Conservation (phyloP, 2,797 vertebrate species). For the Mormyrus hasselquistii region DNA sequence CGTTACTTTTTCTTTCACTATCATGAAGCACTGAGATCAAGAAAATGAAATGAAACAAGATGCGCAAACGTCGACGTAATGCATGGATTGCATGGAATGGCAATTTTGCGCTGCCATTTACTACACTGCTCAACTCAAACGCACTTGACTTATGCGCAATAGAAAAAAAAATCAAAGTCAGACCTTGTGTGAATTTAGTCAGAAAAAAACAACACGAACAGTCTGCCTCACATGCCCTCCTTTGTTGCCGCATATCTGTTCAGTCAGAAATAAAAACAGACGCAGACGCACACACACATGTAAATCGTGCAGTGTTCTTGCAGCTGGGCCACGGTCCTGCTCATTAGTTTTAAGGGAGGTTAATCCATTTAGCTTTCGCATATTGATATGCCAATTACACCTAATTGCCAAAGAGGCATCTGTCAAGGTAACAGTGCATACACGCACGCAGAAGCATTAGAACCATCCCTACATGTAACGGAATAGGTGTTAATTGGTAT, state of each 20-base stretch:
- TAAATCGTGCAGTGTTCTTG: constrained; percentile 85
- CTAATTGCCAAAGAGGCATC: constrained; percentile 85
- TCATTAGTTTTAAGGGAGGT: constrained; percentile 98
- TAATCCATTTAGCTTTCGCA: constrained; percentile 98
- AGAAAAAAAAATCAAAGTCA: neutral
- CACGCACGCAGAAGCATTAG: constrained; percentile 83
- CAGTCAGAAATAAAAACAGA: constrained; percentile 70
- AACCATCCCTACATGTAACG: constrained; percentile 85
- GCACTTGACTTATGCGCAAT: neutral
- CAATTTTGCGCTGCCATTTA: neutral
- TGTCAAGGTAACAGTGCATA: constrained; percentile 86
- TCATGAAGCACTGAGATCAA: neutral
- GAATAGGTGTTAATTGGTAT: constrained; percentile 92
- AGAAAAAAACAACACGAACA: constrained; percentile 48
- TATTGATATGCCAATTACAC: constrained; percentile 90
- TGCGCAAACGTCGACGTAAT: neutral
- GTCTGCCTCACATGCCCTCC: neutral
- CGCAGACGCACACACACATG: constrained; percentile 79
- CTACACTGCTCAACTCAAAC: neutral
- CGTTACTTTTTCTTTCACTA: neutral
- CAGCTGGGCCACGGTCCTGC: constrained; percentile 86
- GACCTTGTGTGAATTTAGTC: neutral
- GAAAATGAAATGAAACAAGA: neutral
- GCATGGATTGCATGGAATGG: neutral
- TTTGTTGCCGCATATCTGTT: constrained; percentile 52